Percentiles rank a stretch among this genome's conserved stretches.
phyloP scores from a whole-genome alignment of 2,797 vertebrate genomes.

The Siniperca scherzeri region DNA sequence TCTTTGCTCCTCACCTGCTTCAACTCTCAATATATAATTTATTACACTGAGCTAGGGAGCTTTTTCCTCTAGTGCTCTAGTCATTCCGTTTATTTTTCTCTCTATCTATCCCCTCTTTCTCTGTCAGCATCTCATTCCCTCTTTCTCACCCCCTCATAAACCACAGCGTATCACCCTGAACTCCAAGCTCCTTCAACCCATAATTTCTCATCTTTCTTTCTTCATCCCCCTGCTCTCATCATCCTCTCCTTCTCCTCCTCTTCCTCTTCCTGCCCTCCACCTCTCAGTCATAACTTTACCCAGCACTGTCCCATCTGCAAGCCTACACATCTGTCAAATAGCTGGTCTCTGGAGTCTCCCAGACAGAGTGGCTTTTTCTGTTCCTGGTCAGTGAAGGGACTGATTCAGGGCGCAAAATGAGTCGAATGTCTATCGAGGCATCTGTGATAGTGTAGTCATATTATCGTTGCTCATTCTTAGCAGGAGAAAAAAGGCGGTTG shows the following conservation, averaged over 20 bases:
- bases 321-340: constrained; percentile 63
- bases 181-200: constrained; percentile 25
- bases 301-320: constrained; percentile 61
- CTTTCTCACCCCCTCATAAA: constrained; percentile 26
- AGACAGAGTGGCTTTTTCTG: constrained; percentile 29
- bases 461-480: constrained; percentile 51
- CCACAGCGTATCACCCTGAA: constrained; percentile 42
- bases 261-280: constrained; percentile 27
- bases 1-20: not conserved
- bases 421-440: constrained; percentile 41
- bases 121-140: constrained; percentile 32
- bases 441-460: constrained; percentile 39
- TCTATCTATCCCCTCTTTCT: not conserved
- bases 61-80: not conserved
- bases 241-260: constrained; percentile 8
- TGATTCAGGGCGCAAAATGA: constrained; percentile 27
- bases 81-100: constrained; percentile 17
- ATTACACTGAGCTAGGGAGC: constrained; percentile 8
- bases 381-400: constrained; percentile 23
- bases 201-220: constrained; percentile 45
- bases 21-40: constrained; percentile 13
- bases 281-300: constrained; percentile 75
- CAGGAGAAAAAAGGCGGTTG: constrained; percentile 49
- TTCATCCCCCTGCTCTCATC: constrained; percentile 15
- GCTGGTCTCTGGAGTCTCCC: constrained; percentile 36